Conservation (phyloP, 1,140 invertebrate species). For the Melanaphis sacchari region DNA sequence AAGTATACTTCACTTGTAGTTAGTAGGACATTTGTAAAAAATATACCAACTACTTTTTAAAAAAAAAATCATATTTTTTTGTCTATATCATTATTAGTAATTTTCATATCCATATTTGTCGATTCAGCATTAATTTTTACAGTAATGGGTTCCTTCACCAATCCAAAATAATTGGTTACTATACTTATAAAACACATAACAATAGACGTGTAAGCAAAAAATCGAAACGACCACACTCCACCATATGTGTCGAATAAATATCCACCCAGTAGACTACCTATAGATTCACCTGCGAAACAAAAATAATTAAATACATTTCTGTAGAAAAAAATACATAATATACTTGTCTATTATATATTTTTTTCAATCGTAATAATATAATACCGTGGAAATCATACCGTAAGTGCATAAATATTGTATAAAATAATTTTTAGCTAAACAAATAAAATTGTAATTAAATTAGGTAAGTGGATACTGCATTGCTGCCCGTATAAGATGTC, state of each 20-base stretch:
- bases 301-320: neutral
- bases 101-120: neutral
- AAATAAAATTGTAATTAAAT: neutral
- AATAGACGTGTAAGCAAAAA: neutral
- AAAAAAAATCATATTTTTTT: neutral
- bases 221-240: conserved; percentile 63
- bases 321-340: too few relatives aligned
- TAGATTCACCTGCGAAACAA: conserved; percentile 69
- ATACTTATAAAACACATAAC: neutral
- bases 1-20: too few relatives aligned
- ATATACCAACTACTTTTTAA: neutral
- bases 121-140: neutral
- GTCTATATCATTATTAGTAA: neutral
- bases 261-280: conserved; percentile 80
- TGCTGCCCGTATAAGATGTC: too few relatives aligned
- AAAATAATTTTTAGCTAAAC: too few relatives aligned
- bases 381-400: neutral
- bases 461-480: too few relatives aligned
- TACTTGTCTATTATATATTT: too few relatives aligned
- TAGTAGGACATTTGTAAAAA: neutral
- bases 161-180: neutral
- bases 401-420: neutral
- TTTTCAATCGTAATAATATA: neutral
- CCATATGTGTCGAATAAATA: conserved; percentile 70
- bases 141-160: neutral